These are phyloP conservation scores for Neogale vison DNA, from an alignment of 2,113 vertebrate species.

Conservation along the genomic window DNA sequence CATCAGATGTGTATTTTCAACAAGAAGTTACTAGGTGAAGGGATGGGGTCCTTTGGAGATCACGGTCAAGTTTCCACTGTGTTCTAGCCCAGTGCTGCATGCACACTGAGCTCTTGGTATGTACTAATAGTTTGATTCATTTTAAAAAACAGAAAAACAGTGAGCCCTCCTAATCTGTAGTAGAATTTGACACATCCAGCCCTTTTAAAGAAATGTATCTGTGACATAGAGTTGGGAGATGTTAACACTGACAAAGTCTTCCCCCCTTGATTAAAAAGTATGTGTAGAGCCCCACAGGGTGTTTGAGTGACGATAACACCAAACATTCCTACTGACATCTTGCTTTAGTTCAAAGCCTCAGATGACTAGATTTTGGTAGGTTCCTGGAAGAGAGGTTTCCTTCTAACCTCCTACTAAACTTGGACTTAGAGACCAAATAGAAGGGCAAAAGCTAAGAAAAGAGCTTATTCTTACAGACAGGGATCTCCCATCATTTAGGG, in stretches of 20 bases:
- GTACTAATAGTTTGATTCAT: neutral
- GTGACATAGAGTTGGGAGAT: neutral
- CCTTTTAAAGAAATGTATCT: constrained; percentile 2
- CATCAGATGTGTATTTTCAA: neutral
- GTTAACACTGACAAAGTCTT: neutral
- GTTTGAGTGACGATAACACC: neutral
- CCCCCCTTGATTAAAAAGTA: neutral
- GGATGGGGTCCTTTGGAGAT: neutral
- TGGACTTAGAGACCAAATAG: neutral
- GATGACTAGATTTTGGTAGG: neutral
- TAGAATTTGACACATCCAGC: neutral
- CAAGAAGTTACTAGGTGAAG: neutral
- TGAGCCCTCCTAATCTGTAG: neutral
- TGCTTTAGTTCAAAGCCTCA: neutral
- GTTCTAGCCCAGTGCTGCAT: neutral
- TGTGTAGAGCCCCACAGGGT: neutral
- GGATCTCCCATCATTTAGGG: neutral
- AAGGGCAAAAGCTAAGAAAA: neutral
- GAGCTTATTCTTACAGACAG: neutral
- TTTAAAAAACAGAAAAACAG: neutral
- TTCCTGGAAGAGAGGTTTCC: neutral
- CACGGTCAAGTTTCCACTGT: neutral
- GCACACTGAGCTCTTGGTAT: neutral
- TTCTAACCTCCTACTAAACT: neutral
- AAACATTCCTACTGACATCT: neutral